Percentiles rank a stretch among this genome's conserved stretches.
phyloP scores from a whole-genome alignment of 2,797 vertebrate species.

The Epinephelus coioides region DNA sequence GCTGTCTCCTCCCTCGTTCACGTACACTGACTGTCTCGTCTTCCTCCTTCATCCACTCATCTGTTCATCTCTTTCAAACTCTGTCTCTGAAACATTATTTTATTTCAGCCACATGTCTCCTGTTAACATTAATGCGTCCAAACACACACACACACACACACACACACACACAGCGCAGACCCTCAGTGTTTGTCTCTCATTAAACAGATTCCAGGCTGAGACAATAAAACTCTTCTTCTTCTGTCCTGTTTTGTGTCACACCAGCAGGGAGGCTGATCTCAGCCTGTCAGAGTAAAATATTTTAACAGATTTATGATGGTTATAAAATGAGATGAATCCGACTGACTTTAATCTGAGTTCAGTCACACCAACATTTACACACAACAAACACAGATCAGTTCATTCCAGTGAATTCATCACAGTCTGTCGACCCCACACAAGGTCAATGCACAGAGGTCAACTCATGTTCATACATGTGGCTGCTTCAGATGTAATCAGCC shows the following conservation, averaged over 20 bases:
- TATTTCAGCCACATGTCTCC: conserved; percentile 17
- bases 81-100: background rate
- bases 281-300: background rate
- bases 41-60: background rate
- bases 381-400: too few relatives aligned
- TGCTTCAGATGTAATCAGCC: too few relatives aligned
- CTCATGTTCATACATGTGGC: too few relatives aligned
- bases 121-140: conserved; percentile 11
- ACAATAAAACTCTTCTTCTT: conserved; percentile 39
- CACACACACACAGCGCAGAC: conserved; percentile 13
- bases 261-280: background rate
- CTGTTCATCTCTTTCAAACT: background rate
- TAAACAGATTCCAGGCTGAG: conserved; percentile 52
- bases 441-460: too few relatives aligned
- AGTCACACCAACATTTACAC: too few relatives aligned
- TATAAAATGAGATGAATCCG: background rate
- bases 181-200: conserved; percentile 41
- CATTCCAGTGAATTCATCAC: background rate
- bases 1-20: conserved; percentile 5
- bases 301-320: background rate
- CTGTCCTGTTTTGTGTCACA: conserved; percentile 4
- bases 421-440: background rate
- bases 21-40: background rate
- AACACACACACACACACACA: background rate
- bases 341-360: background rate